Evolutionary conservation across 2,888 invertebrate species (phyloP).

Genomic region (Xestia xanthographa): DNA sequence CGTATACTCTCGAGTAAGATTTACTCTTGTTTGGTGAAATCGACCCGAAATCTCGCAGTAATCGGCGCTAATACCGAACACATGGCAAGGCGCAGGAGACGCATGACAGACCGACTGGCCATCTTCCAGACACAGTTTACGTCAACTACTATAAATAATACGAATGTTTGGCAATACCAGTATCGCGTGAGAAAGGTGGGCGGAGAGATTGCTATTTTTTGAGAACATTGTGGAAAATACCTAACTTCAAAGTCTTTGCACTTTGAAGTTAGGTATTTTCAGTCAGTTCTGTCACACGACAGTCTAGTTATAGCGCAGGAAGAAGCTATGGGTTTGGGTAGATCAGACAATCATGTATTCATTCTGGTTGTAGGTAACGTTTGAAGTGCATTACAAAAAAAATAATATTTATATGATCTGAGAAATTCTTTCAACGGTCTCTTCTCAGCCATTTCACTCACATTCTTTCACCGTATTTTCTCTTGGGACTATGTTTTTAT

Average conservation of each 20-base stretch:
- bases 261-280: too few species aligned
- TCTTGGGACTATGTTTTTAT: neutral
- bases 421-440: slow-evolving; percentile 1
- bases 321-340: neutral
- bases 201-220: slow-evolving; percentile 27
- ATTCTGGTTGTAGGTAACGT: neutral
- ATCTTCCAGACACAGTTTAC: slow-evolving; percentile 76
- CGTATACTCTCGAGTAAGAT: too few species aligned
- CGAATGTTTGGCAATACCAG: slow-evolving; percentile 79
- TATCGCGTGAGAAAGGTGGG: slow-evolving; percentile 48
- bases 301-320: neutral
- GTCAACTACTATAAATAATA: slow-evolving; percentile 82
- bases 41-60: slow-evolving; percentile 43
- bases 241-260: slow-evolving; percentile 5
- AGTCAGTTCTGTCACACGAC: too few species aligned
- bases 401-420: neutral
- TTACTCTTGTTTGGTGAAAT: too few species aligned
- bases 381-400: neutral
- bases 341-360: neutral
- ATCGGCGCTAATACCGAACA: slow-evolving; percentile 49
- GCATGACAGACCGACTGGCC: slow-evolving; percentile 73
- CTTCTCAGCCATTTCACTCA: neutral
- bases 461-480: slow-evolving; percentile 13
- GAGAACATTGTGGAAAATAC: slow-evolving; percentile 16
- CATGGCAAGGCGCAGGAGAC: slow-evolving; percentile 46